A percentile compares a stretch with the other conserved stretches of the same genome.
Conservation (phyloP, 1,140 invertebrate genomes). For the Steinernema khuongi region DNA sequence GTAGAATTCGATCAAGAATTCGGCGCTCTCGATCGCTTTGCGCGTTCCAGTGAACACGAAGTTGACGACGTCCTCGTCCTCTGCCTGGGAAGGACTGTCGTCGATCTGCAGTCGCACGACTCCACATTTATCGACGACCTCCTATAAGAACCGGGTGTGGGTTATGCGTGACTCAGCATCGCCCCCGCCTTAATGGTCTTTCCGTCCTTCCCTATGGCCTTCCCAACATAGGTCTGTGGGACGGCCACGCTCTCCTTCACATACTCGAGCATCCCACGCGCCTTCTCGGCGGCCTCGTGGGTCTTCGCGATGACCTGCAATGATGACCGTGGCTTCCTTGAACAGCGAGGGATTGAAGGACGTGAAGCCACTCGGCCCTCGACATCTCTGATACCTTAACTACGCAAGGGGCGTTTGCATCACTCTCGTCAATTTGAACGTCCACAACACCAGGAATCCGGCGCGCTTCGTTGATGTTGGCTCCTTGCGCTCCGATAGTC, state of each 20-base stretch:
- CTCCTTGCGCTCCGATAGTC: slow-evolving; percentile 71
- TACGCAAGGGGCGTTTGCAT: slow-evolving; percentile 69
- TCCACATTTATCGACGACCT: slow-evolving; percentile 96
- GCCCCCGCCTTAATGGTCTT: slow-evolving; percentile 81
- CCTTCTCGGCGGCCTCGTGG: slow-evolving; percentile 80
- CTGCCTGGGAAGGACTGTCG: slow-evolving; percentile 64
- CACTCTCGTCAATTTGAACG: slow-evolving; percentile 89
- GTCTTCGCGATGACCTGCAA: slow-evolving; percentile 63
- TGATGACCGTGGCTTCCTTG: too few relatives aligned
- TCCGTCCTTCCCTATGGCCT: slow-evolving; percentile 98
- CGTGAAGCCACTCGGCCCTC: not conserved
- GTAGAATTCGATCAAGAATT: slow-evolving; percentile 19
- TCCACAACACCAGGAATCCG: slow-evolving; percentile 86
- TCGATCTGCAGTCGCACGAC: slow-evolving; percentile 91
- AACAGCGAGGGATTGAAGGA: not conserved
- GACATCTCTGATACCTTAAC: slow-evolving; percentile 9
- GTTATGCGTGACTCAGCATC: not conserved
- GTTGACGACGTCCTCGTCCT: not conserved
- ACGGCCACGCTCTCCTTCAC: slow-evolving; percentile 91
- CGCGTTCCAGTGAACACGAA: slow-evolving; percentile 22
- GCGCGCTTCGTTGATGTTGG: slow-evolving; percentile 88
- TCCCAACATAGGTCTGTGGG: slow-evolving; percentile 82
- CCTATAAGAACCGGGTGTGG: slow-evolving; percentile 59
- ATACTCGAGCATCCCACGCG: slow-evolving; percentile 87
- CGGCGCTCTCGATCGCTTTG: slow-evolving; percentile 11